A percentile compares a stretch with the other conserved stretches of the same genome.
phyloP scores from a whole-genome alignment of 64 coral and sea anemone species.

The Stylophora pistillata region DNA sequence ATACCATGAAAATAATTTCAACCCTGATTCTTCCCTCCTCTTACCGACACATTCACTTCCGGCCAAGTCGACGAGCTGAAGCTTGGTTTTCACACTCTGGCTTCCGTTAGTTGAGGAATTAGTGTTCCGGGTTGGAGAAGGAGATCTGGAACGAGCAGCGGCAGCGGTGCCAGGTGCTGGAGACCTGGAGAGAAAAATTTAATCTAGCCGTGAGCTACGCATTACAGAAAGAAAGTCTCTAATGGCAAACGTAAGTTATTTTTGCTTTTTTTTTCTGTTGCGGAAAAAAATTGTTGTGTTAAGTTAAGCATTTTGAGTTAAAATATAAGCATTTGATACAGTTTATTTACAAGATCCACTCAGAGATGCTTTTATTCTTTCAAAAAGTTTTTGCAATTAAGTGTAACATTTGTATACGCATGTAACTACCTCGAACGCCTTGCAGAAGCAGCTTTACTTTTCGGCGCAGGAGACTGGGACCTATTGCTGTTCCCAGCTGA shows the following conservation, averaged over 20 bases:
- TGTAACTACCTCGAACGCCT: conserved; percentile 67
- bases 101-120: conserved; percentile 43
- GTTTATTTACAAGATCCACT: too few relatives aligned
- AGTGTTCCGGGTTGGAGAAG: conserved; percentile 81
- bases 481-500: conserved; percentile 62
- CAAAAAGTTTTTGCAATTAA: too few relatives aligned
- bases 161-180: conserved; percentile 76
- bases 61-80: conserved; percentile 94
- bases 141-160: conserved; percentile 86
- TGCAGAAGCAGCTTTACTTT: conserved; percentile 34
- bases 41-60: conserved; percentile 98
- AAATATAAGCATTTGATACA: too few relatives aligned
- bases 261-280: too few relatives aligned
- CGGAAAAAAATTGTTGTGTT: too few relatives aligned
- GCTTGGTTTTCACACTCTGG: conserved; percentile 85
- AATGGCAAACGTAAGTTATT: too few relatives aligned
- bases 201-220: background rate
- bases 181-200: conserved; percentile 54
- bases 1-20: background rate
- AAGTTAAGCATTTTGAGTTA: too few relatives aligned
- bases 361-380: too few relatives aligned
- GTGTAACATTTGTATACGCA: background rate
- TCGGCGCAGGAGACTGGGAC: conserved; percentile 84
- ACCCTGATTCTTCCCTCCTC: background rate
- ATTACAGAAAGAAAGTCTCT: background rate